Evolutionary conservation across 2,113 vertebrate species (phyloP).

Genomic region (Stegostoma tigrinum): DNA sequence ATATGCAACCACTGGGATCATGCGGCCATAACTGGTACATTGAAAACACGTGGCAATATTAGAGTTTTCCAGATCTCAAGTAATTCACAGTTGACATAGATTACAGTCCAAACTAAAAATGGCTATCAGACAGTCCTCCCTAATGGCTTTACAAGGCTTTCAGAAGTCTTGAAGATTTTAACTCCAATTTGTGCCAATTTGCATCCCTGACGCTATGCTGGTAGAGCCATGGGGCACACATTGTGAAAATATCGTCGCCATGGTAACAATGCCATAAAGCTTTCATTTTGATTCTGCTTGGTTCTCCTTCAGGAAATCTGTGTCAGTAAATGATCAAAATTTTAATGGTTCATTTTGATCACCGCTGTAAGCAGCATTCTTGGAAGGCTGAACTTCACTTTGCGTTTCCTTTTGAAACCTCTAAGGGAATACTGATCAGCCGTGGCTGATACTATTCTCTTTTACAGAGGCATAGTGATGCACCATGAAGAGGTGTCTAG

Average conservation of each 20-base stretch:
- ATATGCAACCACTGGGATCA: constrained; percentile 3
- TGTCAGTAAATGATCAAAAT: background rate
- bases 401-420: too few relatives aligned
- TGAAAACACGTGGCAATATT: constrained; percentile 27
- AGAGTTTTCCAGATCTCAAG: constrained; percentile 7
- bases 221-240: background rate
- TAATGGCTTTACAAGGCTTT: constrained; percentile 7
- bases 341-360: background rate
- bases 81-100: constrained; percentile 32
- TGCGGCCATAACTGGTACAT: background rate
- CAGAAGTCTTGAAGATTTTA: constrained; percentile 24
- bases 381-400: background rate
- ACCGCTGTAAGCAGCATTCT: background rate
- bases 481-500: too few relatives aligned
- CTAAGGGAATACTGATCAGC: too few relatives aligned
- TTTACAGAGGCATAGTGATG: background rate
- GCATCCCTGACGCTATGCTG: constrained; percentile 6
- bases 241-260: background rate
- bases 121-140: constrained; percentile 15
- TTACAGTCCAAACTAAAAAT: constrained; percentile 22
- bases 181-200: constrained; percentile 29
- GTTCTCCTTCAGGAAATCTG: constrained; percentile 9
- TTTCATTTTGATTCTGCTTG: background rate
- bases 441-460: background rate
- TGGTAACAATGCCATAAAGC: constrained; percentile 21